phyloP scores from a whole-genome alignment of 2,113 vertebrate species.

The Indicator maculatus region DNA sequence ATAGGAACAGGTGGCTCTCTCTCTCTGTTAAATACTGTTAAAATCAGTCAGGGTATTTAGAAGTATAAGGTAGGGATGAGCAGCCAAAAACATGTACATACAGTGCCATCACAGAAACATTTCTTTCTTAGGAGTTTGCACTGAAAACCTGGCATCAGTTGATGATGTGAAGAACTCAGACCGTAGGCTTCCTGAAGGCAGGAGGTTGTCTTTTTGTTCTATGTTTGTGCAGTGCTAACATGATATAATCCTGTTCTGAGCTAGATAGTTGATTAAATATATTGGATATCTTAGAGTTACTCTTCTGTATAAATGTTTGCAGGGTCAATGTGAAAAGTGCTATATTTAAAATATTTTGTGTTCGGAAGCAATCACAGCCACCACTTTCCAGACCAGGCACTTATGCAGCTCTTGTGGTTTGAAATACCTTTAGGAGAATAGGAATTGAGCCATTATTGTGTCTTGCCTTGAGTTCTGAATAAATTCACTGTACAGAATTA shows the following conservation, averaged over 20 bases:
- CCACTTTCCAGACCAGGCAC: not conserved
- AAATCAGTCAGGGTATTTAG: not conserved
- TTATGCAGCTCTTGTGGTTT: not conserved
- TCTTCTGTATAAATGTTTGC: not conserved
- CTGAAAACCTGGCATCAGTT: not conserved
- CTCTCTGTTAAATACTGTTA: not conserved
- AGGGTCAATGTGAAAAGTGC: not conserved
- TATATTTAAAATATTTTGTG: not conserved
- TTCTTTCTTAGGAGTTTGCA: not conserved
- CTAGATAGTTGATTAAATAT: not conserved
- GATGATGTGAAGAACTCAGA: not conserved
- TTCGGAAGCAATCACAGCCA: not conserved
- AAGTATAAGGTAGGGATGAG: not conserved
- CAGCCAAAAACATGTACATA: not conserved
- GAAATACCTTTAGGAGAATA: not conserved
- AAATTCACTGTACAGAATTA: not conserved
- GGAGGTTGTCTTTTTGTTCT: not conserved
- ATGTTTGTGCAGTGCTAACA: not conserved
- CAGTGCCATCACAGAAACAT: not conserved
- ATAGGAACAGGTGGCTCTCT: not conserved
- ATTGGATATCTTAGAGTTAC: not conserved
- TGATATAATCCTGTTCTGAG: not conserved
- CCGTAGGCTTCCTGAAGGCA: not conserved
- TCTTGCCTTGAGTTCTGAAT: slow-evolving; percentile 23
- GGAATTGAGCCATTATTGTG: slow-evolving; percentile 16